phyloP scores from a whole-genome alignment of 2,888 invertebrate genomes.

The Polia nebulosa region DNA sequence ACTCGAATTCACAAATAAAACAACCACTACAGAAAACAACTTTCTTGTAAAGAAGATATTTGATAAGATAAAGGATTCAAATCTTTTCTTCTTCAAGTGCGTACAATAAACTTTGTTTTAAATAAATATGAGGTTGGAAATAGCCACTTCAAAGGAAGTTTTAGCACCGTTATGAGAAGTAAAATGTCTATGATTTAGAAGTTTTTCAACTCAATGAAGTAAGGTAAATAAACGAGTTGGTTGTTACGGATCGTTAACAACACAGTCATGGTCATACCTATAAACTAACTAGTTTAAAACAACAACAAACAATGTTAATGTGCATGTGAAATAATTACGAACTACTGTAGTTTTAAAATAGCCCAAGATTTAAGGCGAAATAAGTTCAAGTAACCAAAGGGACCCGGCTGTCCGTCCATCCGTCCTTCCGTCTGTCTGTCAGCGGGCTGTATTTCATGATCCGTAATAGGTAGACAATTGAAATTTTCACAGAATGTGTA shows the following conservation, averaged over 20 bases:
- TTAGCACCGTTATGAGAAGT: slow-evolving; percentile 26
- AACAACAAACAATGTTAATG: slow-evolving; percentile 20
- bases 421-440: too few species aligned
- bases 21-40: background rate
- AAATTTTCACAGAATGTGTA: too few species aligned
- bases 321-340: slow-evolving; percentile 10
- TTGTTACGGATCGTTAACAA: slow-evolving; percentile 30
- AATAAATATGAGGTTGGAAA: slow-evolving; percentile 29
- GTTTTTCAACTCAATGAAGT: slow-evolving; percentile 37
- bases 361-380: too few species aligned
- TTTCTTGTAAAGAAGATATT: slow-evolving; percentile 16
- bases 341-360: too few species aligned
- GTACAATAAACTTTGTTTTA: slow-evolving; percentile 27
- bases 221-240: slow-evolving; percentile 32
- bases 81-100: slow-evolving; percentile 13
- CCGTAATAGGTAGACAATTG: too few species aligned
- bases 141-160: slow-evolving; percentile 38
- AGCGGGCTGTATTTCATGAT: too few species aligned
- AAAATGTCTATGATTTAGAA: slow-evolving; percentile 41
- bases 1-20: background rate
- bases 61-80: background rate
- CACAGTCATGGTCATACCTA: slow-evolving; percentile 41
- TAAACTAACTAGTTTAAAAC: slow-evolving; percentile 28
- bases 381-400: too few species aligned
- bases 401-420: too few species aligned